These are phyloP conservation scores for Eonycteris spelaea DNA, from an alignment of 2,113 vertebrate genomes.

Conservation along the genomic window DNA sequence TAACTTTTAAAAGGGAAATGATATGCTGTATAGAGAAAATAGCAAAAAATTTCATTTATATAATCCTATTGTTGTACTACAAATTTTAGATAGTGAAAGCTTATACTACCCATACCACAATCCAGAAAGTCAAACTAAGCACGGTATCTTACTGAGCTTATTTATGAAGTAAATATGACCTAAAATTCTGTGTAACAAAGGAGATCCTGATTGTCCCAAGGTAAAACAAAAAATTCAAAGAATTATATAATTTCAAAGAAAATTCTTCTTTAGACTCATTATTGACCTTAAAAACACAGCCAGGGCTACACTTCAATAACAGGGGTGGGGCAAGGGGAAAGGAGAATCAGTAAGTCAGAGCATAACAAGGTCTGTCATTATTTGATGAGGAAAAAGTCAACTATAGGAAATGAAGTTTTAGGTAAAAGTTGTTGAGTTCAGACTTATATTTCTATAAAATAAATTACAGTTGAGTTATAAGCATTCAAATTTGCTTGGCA, in stretches of 20 bases:
- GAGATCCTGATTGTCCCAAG: not conserved
- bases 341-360: not conserved
- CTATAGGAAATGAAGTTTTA: not conserved
- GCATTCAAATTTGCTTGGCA: not conserved
- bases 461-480: not conserved
- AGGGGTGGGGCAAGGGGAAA: fast-evolving
- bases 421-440: not conserved
- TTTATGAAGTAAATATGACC: not conserved
- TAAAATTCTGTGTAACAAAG: not conserved
- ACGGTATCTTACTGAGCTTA: not conserved
- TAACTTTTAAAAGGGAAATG: not conserved
- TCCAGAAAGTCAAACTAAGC: not conserved
- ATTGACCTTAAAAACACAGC: not conserved
- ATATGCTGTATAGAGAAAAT: not conserved
- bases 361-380: not conserved
- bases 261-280: not conserved
- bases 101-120: not conserved
- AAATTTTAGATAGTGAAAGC: not conserved
- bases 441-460: not conserved
- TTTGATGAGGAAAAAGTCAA: not conserved
- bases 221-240: not conserved
- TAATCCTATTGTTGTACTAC: not conserved
- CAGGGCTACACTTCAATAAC: not conserved
- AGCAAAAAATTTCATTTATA: not conserved
- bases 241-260: not conserved